Base-by-base conservation (phyloP, 2,113 vertebrate species). In the Lipophrys pholis region DNA sequence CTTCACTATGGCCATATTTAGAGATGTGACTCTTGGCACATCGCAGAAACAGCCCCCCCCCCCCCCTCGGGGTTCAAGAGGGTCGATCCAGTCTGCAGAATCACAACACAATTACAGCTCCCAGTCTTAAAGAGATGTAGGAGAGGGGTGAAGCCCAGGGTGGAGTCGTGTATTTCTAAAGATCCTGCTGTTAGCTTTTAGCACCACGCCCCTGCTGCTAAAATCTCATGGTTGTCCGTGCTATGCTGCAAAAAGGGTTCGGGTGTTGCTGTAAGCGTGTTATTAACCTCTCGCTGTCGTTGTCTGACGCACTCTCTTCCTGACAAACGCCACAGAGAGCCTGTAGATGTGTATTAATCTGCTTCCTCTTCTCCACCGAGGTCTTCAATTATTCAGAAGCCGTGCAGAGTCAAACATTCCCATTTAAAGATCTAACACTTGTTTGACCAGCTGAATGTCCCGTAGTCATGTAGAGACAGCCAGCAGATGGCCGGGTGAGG, bases 241-340 rank as follows among this genome's bases (percentile, higher is more conserved):
- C 74, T 68, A 87, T 82, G 73, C 81, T 89, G 92, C 89, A 86
- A 94, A 94, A 93, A 94, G 93, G 86, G 58, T 94, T 91, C 70
- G 50, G 49, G 66, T 87, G 81, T 91, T 46, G 49, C 76, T 12
- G 72, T 17, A n/a, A 80, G 77, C 56, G 49, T 78, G 85, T 86
- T 71, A n/a, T 75, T 73, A 66, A 76, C 79, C 70, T 72, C 82
- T 73, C 39, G 30, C 65, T 49, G 57, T 70, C 67, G 1, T 52
- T 11, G 78, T 90, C 88, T 90, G 86, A 90, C 90, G 30, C 89
- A 46, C 78, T 73, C 56, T 56, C 54, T 77, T 76, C 68, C 59
- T 42, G 69, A 43, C 52, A 30, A 71, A 53, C 73, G 51, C 81
- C 59, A 65, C 59, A 57, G 52, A 66, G 48, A 73, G 84, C 70